Evolutionary conservation across 2,797 vertebrate species (phyloP).

Genomic region (Neomorphus geoffroyi): DNA sequence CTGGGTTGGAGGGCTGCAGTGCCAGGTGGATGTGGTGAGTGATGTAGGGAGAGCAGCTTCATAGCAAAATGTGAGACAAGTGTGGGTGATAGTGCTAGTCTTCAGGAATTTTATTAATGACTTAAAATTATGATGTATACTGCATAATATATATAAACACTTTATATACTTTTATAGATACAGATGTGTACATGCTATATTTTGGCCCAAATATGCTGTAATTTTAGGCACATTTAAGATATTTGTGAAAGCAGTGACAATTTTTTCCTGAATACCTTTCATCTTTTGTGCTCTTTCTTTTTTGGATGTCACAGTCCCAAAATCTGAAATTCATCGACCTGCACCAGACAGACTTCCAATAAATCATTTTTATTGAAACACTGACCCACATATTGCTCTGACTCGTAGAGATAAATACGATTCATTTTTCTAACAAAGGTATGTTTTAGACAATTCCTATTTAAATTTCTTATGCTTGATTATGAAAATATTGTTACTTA

Average conservation of each 20-base stretch:
- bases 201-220: neutral
- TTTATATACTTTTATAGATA: too few species aligned
- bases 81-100: neutral
- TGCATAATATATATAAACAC: neutral
- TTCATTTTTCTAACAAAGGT: neutral
- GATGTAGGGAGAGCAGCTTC: neutral
- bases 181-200: neutral
- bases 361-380: neutral
- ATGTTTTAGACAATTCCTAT: neutral
- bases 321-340: neutral
- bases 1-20: rapidly evolving
- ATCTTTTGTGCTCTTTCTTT: neutral
- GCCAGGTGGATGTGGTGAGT: rapidly evolving
- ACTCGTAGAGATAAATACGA: neutral
- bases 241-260: neutral
- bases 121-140: neutral
- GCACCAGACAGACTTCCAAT: neutral
- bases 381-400: neutral
- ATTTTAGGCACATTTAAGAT: neutral
- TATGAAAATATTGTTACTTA: neutral
- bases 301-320: neutral
- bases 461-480: neutral
- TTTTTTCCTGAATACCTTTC: neutral
- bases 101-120: neutral
- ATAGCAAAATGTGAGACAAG: rapidly evolving